phyloP scores from a whole-genome alignment of 2,113 vertebrate species.

The Aepyceros melampus region DNA sequence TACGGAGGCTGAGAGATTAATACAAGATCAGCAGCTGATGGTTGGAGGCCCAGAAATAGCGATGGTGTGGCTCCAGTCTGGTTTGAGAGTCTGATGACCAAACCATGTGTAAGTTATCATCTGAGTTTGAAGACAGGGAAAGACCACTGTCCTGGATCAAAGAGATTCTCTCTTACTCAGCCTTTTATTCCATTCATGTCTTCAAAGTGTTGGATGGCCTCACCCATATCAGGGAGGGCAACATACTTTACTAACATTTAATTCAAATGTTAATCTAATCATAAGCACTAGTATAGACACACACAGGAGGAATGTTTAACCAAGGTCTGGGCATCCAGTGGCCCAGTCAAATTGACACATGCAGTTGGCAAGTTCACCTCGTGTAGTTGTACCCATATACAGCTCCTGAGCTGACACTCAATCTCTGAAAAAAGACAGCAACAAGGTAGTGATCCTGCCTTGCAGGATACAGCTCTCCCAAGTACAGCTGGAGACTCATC shows the following conservation, averaged over 20 bases:
- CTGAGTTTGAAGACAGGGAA: not conserved
- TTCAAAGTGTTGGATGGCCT: not conserved
- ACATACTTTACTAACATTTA: not conserved
- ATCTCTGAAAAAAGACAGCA: not conserved
- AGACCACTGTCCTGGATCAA: not conserved
- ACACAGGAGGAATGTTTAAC: not conserved
- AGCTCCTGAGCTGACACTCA: not conserved
- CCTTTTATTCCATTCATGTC: not conserved
- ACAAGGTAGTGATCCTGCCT: not conserved
- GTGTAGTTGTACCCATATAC: not conserved
- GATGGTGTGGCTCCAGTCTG: not conserved
- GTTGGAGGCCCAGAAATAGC: not conserved
- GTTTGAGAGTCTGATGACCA: not conserved
- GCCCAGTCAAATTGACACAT: not conserved
- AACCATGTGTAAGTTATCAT: not conserved
- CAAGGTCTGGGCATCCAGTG: not conserved
- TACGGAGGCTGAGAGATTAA: not conserved
- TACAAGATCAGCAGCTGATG: not conserved
- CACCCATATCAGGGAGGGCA: not conserved
- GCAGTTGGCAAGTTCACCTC: not conserved
- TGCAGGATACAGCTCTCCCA: not conserved
- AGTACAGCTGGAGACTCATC: not conserved
- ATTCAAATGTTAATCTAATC: not conserved
- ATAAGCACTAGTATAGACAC: not conserved
- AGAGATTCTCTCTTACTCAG: not conserved